phyloP scores from a whole-genome alignment of 2,113 vertebrate genomes.

The Apodemus sylvaticus region DNA sequence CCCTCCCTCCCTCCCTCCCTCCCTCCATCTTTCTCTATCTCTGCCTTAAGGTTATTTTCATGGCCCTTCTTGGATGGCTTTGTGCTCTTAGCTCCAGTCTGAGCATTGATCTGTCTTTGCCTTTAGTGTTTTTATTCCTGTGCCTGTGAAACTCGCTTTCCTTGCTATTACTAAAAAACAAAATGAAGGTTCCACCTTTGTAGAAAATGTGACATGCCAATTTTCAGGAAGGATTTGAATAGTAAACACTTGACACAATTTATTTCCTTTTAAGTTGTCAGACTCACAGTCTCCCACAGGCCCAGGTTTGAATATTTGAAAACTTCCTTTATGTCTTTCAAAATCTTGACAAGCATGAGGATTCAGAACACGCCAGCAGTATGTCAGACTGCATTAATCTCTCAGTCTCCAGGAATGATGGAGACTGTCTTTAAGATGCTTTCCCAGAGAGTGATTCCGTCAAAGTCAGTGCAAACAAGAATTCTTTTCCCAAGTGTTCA shows the following conservation, averaged over 20 bases:
- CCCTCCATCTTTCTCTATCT: not conserved
- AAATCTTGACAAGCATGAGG: slow-evolving; percentile 71
- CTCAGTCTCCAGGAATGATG: slow-evolving; percentile 27
- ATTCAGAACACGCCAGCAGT: slow-evolving; percentile 45
- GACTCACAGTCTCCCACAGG: slow-evolving; percentile 23
- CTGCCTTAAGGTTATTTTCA: not conserved
- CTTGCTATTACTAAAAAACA: not conserved
- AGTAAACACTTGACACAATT: slow-evolving; percentile 59
- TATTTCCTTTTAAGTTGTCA: slow-evolving; percentile 63
- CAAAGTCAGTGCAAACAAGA: slow-evolving; percentile 51
- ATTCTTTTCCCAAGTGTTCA: not conserved
- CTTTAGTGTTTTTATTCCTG: not conserved
- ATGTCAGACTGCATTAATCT: slow-evolving; percentile 33
- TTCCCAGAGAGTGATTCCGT: slow-evolving; percentile 15
- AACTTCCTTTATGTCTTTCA: slow-evolving; percentile 63
- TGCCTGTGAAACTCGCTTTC: not conserved
- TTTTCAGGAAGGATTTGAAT: slow-evolving; percentile 50
- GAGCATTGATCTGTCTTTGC: not conserved
- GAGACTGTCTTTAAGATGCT: not conserved
- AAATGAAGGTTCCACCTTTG: not conserved
- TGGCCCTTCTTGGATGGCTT: not conserved
- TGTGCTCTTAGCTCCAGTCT: not conserved
- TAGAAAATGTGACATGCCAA: slow-evolving; percentile 26
- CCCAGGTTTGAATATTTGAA: slow-evolving; percentile 66
- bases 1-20: not conserved